Base-by-base conservation (phyloP, 92 coral and sea anemone genomes). In the Paramuricea clavata region DNA sequence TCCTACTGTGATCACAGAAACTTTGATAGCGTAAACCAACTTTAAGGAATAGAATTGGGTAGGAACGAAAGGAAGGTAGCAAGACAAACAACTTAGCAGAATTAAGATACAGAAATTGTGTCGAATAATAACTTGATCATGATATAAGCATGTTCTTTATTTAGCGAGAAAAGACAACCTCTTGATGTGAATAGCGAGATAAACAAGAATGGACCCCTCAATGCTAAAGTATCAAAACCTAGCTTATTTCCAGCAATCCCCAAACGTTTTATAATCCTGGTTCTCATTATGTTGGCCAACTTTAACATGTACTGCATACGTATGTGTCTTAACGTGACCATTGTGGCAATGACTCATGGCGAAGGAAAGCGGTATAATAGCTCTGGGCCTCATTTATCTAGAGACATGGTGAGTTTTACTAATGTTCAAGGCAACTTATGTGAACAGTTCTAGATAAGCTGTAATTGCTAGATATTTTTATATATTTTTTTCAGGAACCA, bases 261-360 rank as follows among this genome's bases (percentile, higher is more conserved):
- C 5, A 93, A 90, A 89, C 93, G 95, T 67, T 93, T 78, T 78
- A 69, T 93, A 43, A 43, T 90, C 39, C 89, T 93, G 62, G 71
- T 73, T 34, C 87, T 93, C 49, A 69, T 89, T 10, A 82, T 88
- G 49, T 62, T 83, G 78, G 95, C 93, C 31, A 88, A 87, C 50
- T 93, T 90, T 49, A 90, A 90, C 79, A 93, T 93, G 95, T 93
- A 90, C 81, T 92, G 93, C 25, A 70, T 93, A 36, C 78, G 95
- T 65, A 93, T 92, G 86, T 93, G 93, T 60, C 88, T 93, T 15
- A 93, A 91, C 28, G 93, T 93, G 57, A 90, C 95, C 67, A 92
- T 92, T 76, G 95, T 92, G 30, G 93, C 95, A 11, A 92, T 92
- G 95, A 88, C 87, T 12, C 67, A 19, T 2, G n/a, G 25, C 0